These are phyloP conservation scores for Stichopus chloronotus DNA, from an alignment of 35 echinoderm and acorn worm genomes.

Conservation along the genomic window DNA sequence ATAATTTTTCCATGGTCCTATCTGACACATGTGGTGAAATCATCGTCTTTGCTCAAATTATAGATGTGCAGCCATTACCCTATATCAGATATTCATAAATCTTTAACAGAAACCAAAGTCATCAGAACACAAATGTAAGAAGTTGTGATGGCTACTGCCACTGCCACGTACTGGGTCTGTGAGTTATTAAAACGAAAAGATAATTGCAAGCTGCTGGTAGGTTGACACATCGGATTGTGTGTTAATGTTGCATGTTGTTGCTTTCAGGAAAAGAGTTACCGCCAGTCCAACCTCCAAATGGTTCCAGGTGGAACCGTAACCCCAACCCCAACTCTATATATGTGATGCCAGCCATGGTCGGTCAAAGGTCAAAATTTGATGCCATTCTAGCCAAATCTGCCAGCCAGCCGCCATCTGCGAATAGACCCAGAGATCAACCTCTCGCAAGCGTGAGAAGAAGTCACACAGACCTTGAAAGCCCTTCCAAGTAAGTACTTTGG, in stretches of 20 bases:
- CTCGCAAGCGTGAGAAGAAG: constrained; percentile 65
- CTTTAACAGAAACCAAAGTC: no score
- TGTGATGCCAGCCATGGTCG: constrained; percentile 95
- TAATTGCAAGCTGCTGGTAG: no score
- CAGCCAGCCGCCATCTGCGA: constrained; percentile 69
- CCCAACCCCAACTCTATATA: constrained; percentile 69
- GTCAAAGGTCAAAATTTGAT: constrained; percentile 94
- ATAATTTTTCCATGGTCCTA: no score
- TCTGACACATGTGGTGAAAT: no score
- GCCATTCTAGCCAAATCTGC: constrained; percentile 93
- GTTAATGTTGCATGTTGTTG: background rate
- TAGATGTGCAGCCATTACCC: no score
- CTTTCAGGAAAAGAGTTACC: constrained; percentile 75
- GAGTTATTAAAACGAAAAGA: no score
- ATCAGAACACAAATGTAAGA: no score
- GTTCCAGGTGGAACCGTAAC: constrained; percentile 67
- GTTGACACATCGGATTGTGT: no score
- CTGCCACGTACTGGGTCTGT: no score
- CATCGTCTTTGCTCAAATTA: no score
- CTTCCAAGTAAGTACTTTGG: background rate
- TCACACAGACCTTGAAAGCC: constrained; percentile 77
- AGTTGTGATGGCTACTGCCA: no score
- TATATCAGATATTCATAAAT: no score
- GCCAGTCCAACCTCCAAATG: constrained; percentile 79
- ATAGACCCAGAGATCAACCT: constrained; percentile 53